Conservation (phyloP, 2,113 vertebrate genomes). For the Lutjanus erythropterus region DNA sequence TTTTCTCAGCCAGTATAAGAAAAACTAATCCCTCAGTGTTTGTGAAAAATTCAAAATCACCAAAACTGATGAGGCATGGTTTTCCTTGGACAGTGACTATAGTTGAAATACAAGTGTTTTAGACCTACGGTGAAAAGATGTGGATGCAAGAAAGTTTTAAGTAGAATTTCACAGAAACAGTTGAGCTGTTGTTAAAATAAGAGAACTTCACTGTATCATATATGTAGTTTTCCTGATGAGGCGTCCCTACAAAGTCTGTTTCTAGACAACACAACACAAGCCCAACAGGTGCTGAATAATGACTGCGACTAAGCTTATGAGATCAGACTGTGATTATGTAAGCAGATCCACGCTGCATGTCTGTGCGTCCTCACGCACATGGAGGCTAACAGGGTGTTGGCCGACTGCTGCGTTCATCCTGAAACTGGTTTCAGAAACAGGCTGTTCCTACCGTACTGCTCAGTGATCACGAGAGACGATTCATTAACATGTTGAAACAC, state of each 20-base stretch:
- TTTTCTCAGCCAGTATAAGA: too few species aligned
- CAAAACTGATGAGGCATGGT: too few species aligned
- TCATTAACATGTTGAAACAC: conserved; percentile 53
- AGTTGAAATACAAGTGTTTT: too few species aligned
- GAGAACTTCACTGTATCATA: neutral
- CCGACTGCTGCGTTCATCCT: neutral
- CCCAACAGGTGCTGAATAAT: conserved; percentile 10
- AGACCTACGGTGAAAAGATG: too few species aligned
- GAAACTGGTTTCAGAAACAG: conserved; percentile 53
- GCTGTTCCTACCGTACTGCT: conserved; percentile 1
- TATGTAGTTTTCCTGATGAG: neutral
- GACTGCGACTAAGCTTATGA: conserved; percentile 22
- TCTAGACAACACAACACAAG: neutral
- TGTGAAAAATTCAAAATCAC: too few species aligned
- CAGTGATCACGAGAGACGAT: neutral
- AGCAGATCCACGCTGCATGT: conserved; percentile 43
- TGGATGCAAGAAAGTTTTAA: neutral
- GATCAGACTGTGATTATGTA: conserved; percentile 58
- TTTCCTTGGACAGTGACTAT: too few species aligned
- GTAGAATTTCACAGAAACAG: neutral
- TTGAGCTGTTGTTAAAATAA: neutral
- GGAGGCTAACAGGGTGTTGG: conserved; percentile 46
- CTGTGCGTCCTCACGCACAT: conserved; percentile 34
- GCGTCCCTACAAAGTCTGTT: neutral
- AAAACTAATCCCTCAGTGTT: too few species aligned